Conservation (phyloP, 2,113 vertebrate species). For the Tachycineta bicolor region DNA sequence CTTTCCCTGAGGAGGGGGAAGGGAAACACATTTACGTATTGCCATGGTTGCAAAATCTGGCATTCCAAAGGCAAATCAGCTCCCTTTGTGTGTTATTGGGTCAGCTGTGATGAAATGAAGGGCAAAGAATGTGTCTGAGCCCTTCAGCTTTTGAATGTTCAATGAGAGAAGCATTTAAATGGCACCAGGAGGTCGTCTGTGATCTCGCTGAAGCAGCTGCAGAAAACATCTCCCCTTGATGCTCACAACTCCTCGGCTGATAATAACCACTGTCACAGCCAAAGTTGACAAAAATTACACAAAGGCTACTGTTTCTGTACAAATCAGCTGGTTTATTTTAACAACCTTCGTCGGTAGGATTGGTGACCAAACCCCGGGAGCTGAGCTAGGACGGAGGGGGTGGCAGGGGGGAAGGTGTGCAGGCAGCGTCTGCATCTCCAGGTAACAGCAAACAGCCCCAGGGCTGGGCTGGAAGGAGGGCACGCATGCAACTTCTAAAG, state of each 20-base stretch:
- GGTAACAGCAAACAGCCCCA: neutral
- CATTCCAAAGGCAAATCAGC: neutral
- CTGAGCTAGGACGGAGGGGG: neutral
- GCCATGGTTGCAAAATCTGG: neutral
- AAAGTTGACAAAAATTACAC: neutral
- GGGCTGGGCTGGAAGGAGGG: neutral
- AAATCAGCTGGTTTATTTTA: neutral
- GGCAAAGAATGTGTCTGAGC: neutral
- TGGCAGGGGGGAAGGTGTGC: neutral
- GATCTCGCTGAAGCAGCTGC: neutral
- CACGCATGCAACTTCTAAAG: neutral
- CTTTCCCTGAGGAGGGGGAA: neutral
- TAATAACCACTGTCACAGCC: neutral
- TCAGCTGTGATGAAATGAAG: neutral
- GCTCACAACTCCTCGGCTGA: neutral
- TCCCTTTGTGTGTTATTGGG: neutral
- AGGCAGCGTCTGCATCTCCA: neutral
- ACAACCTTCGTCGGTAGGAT: no score
- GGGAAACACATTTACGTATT: neutral
- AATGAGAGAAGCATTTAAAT: neutral
- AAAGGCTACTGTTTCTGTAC: neutral
- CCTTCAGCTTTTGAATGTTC: neutral
- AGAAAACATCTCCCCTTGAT: neutral
- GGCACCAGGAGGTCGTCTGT: neutral
- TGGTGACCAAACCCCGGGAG: accelerated